Percentiles rank a stretch among this genome's conserved stretches.
phyloP scores from a whole-genome alignment of 2,888 invertebrate genomes.

The Phymatocera aterrima region DNA sequence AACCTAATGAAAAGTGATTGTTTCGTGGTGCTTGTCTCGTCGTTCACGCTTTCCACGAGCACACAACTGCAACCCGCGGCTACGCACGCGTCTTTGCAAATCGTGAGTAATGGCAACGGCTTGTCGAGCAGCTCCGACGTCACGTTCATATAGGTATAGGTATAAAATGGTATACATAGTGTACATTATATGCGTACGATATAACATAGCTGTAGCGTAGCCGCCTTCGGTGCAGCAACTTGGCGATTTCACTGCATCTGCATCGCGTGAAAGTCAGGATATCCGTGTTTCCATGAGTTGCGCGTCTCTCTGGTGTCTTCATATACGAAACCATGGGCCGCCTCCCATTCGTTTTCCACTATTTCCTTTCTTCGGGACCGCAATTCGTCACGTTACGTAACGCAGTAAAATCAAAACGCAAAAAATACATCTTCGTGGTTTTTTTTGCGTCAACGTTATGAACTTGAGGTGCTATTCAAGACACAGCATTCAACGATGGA shows the following conservation, averaged over 20 bases:
- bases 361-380: too few species aligned
- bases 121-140: neutral
- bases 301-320: neutral
- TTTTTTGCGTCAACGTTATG: too few species aligned
- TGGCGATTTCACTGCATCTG: conserved; percentile 38
- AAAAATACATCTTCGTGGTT: too few species aligned
- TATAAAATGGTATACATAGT: neutral
- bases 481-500: too few species aligned
- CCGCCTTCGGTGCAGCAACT: conserved; percentile 6
- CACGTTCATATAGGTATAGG: too few species aligned
- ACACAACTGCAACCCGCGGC: too few species aligned
- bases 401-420: too few species aligned
- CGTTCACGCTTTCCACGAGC: conserved; percentile 40
- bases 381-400: too few species aligned
- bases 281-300: neutral
- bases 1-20: conserved; percentile 34
- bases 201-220: neutral
- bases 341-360: too few species aligned
- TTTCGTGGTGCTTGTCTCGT: conserved; percentile 22
- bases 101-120: conserved; percentile 33
- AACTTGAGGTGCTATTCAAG: too few species aligned
- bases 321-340: too few species aligned
- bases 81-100: conserved; percentile 31
- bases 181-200: neutral
- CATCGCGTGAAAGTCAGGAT: conserved; percentile 37